Evolutionary conservation across 2,888 invertebrate species (phyloP), one percentile per base, ranked within the genome.

Genomic region (Tenthredo mesomela): DNA sequence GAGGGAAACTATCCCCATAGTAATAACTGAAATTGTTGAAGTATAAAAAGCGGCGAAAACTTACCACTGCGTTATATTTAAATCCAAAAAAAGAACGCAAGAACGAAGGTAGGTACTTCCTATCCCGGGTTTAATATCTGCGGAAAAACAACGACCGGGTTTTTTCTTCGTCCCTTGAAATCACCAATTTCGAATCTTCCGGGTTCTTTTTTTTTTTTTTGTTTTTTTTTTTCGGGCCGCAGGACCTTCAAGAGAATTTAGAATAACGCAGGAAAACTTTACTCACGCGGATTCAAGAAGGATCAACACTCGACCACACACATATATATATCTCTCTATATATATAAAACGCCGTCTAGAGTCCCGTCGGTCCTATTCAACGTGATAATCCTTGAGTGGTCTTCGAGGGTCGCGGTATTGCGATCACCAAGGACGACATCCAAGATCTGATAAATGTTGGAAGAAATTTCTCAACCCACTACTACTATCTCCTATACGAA

Each of bases 251-350:
- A 6, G n/a, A 25, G 10, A 21, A 25, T 25, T 21, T 3, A n/a
- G 73, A 73, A 73, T 43, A 71, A 73, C 77, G 18, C 6, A 18
- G 29, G 3, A 15, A 29, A 18, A 47, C 25, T 21, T 18, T 29
- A 21, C n/a, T 21, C 15, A 10, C 50, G 12, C 29, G 50, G 77
- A 77, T 77, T 33, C 77, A 18, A 18, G 54, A 54, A 77, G 77
- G 77, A 54, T 77, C 77, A 54, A 75, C 54, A 77, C 61, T 80
- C 61, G 61, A 40, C 80, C 33, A 61, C 40, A n/a, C 18, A 54
- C 12, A 33, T 40, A 1, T 37, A n/a, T 18, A 58, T 18, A 37
- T 15, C n/a, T n/a, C n/a, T n/a, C n/a, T n/a, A 29, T 2, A 5
- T 37, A n/a, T 18, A 58, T 18, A 37, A 6, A 15, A 25, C 43